A percentile compares a stretch with the other conserved stretches of the same genome.
Evolutionary conservation across 2,888 invertebrate genomes (phyloP).

Genomic region (Ctenicera cuprea): DNA sequence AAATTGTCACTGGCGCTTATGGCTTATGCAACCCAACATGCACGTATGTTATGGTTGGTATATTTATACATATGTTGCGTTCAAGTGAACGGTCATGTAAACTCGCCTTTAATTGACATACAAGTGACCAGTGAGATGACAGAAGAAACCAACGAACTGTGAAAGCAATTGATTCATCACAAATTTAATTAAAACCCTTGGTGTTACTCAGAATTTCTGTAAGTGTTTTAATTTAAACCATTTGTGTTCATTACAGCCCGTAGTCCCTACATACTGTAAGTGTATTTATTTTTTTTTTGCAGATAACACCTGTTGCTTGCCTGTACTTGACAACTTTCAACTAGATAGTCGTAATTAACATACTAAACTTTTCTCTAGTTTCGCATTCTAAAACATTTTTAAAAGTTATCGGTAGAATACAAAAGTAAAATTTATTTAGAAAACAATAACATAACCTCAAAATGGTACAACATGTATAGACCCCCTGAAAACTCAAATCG

Average conservation of each 20-base stretch:
- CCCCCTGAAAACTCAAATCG: slow-evolving; percentile 71
- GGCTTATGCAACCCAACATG: background rate
- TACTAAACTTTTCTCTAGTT: slow-evolving; percentile 26
- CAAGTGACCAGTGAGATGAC: slow-evolving; percentile 33
- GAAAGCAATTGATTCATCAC: slow-evolving; percentile 31
- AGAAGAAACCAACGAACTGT: slow-evolving; percentile 42
- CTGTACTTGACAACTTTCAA: slow-evolving; percentile 35
- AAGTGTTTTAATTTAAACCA: slow-evolving; percentile 41
- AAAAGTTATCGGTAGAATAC: background rate
- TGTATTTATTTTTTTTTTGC: slow-evolving; percentile 44
- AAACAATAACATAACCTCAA: slow-evolving; percentile 33
- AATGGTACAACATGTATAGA: slow-evolving; percentile 66
- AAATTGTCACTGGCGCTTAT: no score
- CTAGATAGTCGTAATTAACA: slow-evolving; percentile 24
- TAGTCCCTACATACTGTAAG: slow-evolving; percentile 35
- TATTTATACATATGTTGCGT: no score
- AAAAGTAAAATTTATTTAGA: background rate
- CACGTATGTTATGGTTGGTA: background rate
- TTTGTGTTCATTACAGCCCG: slow-evolving; percentile 22
- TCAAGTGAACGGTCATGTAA: slow-evolving; percentile 2
- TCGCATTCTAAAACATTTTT: background rate
- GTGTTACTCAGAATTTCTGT: slow-evolving; percentile 46
- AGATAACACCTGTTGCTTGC: slow-evolving; percentile 51
- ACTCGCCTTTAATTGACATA: slow-evolving; percentile 19
- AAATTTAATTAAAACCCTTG: slow-evolving; percentile 43